Percentiles rank a stretch among this genome's conserved stretches.
phyloP scores from a whole-genome alignment of 2,113 vertebrate genomes.

The Pachyramphus minor region DNA sequence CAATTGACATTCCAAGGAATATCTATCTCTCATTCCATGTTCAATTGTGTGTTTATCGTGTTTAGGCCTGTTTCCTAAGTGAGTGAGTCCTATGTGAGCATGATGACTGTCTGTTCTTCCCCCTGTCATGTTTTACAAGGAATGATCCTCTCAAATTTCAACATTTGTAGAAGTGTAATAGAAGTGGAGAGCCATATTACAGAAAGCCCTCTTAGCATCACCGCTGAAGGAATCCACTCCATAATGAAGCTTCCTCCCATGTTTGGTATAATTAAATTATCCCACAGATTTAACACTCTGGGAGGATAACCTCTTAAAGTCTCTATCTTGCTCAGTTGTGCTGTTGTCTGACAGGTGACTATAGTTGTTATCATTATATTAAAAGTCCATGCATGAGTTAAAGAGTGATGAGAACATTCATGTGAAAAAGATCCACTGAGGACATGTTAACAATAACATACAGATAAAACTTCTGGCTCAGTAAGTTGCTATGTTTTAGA shows the following conservation, averaged over 20 bases:
- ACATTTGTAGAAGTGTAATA: not conserved
- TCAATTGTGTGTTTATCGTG: not conserved
- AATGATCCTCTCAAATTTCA: not conserved
- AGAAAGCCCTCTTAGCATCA: not conserved
- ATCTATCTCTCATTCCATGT: not conserved
- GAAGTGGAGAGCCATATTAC: not conserved
- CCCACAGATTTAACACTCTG: not conserved
- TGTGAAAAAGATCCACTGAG: not conserved
- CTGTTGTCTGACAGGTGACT: not conserved
- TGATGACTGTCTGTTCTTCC: not conserved
- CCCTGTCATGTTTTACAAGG: not conserved
- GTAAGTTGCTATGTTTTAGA: not conserved
- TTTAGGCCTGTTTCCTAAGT: conserved; percentile 7
- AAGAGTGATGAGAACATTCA: not conserved
- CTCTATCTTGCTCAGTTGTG: not conserved
- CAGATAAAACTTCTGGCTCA: not conserved
- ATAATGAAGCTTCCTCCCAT: not conserved
- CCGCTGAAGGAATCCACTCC: not conserved
- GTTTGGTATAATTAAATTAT: not conserved
- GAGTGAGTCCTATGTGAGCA: not conserved
- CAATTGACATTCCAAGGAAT: not conserved
- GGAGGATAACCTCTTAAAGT: not conserved
- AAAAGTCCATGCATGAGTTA: not conserved
- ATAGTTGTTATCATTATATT: not conserved
- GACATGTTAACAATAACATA: not conserved